Evolutionary conservation across 64 coral and sea anemone species (phyloP), one percentile per base, ranked within the genome.

Genomic region (Montipora efflorescens): DNA sequence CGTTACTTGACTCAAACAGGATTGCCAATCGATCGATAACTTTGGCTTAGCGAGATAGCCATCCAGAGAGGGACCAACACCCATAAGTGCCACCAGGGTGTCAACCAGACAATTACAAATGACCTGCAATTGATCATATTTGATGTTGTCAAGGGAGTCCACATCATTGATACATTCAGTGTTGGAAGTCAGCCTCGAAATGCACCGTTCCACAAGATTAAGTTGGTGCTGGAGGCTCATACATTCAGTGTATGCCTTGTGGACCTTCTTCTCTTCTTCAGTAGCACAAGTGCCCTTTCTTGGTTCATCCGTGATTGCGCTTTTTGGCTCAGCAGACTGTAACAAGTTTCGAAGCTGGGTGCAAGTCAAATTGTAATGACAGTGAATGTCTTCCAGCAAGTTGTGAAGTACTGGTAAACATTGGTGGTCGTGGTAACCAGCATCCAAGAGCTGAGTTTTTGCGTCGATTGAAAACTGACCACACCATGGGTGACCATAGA

Each of bases 281-380:
- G 50, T 52, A 11, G 72, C 36, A 36, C 11, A 73, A 47, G 73
- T 74, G 59, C 87, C 85, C 10, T 53, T 50, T 68, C 78, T 72
- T 47, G 78, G 51, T 44, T 14, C 58, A 36, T 61, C 76, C 5
- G 14, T 75, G 13, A 62, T 80, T 1, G 89, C 48, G 61, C 20
- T 73, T 15, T 64, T 25, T 43, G 47, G 88, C 47, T 83, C 92
- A 2, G 89, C 79, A 21, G 87, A 91, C 19, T 96, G 76, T 23
- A 98, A 48, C 53, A 98, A 46, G 23, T 67, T 85, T 36, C 90
- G 72, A 0, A 98, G 83, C 57, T 93, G 91, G 5, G 88, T 90
- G 11, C 97, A 96, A 0, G 97, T 88, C 57, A 98, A 80, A 48
- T 95, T 95, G 68, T 98, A 98, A 69, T 98, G 97, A 85, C 97